Percentiles rank a stretch among this genome's conserved stretches.
phyloP scores from a whole-genome alignment of 1,140 invertebrate species.

The Anastrepha ludens region DNA sequence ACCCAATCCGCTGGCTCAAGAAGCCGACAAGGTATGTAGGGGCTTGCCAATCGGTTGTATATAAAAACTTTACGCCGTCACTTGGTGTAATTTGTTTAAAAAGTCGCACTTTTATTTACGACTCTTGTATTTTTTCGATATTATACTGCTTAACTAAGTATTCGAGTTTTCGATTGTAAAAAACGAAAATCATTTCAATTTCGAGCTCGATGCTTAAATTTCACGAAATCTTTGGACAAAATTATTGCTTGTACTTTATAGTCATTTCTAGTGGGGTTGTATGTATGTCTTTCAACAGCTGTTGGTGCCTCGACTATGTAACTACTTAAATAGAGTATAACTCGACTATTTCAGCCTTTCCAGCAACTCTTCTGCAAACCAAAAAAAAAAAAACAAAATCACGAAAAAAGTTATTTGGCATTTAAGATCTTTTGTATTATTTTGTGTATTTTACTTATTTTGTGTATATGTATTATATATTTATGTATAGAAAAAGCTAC shows the following conservation, averaged over 20 bases:
- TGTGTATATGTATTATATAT: not conserved
- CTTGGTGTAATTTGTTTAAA: not conserved
- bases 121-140: not conserved
- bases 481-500: not conserved
- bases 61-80: not conserved
- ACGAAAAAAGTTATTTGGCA: not conserved
- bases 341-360: constrained; percentile 37
- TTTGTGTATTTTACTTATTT: no score
- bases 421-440: constrained; percentile 6
- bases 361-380: constrained; percentile 42
- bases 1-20: constrained; percentile 81
- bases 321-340: constrained; percentile 6
- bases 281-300: constrained; percentile 59
- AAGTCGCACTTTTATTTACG: constrained; percentile 52
- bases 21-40: constrained; percentile 71
- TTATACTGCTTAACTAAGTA: constrained; percentile 7
- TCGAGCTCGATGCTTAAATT: not conserved
- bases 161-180: constrained; percentile 45
- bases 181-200: constrained; percentile 18
- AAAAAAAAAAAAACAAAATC: not conserved
- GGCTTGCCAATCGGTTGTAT: not conserved
- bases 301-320: constrained; percentile 53
- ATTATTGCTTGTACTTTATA: constrained; percentile 52
- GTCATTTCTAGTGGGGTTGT: constrained; percentile 56
- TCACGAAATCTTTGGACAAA: constrained; percentile 31